Conservation (phyloP, 2,888 invertebrate species). For the Tipula vernalis region DNA sequence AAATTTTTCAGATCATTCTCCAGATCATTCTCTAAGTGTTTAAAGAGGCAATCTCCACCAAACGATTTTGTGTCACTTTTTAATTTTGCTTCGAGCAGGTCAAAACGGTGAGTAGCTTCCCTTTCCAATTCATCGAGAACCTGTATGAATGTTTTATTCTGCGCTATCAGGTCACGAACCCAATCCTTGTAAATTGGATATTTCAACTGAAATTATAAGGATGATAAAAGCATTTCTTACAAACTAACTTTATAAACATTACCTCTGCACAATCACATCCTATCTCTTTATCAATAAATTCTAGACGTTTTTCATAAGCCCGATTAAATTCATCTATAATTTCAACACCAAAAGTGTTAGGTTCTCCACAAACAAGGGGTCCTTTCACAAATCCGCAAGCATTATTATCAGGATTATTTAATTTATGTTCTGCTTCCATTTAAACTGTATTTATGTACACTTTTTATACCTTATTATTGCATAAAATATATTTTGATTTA, state of each 20-base stretch:
- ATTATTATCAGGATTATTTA: too few relatives aligned
- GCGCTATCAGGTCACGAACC: neutral
- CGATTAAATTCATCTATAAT: constrained; percentile 41
- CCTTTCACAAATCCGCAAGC: neutral
- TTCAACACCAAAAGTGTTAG: neutral
- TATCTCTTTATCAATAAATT: constrained; percentile 41
- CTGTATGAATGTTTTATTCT: neutral
- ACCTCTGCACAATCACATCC: constrained; percentile 26
- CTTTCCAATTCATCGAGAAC: neutral
- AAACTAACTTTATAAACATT: neutral
- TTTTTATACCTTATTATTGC: neutral
- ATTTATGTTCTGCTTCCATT: neutral
- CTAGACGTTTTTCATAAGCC: constrained; percentile 48
- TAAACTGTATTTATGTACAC: neutral
- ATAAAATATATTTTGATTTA: neutral
- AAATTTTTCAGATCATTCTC: neutral
- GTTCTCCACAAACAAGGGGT: neutral
- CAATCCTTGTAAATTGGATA: neutral
- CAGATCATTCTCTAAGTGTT: neutral
- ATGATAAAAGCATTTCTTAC: neutral
- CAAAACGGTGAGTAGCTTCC: neutral
- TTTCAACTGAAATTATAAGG: neutral
- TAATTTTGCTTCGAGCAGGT: neutral
- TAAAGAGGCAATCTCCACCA: neutral
- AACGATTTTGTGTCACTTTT: neutral